A percentile compares a stretch with the other conserved stretches of the same genome.
phyloP scores from a whole-genome alignment of 2,113 vertebrate species.

The Desmodus rotundus region DNA sequence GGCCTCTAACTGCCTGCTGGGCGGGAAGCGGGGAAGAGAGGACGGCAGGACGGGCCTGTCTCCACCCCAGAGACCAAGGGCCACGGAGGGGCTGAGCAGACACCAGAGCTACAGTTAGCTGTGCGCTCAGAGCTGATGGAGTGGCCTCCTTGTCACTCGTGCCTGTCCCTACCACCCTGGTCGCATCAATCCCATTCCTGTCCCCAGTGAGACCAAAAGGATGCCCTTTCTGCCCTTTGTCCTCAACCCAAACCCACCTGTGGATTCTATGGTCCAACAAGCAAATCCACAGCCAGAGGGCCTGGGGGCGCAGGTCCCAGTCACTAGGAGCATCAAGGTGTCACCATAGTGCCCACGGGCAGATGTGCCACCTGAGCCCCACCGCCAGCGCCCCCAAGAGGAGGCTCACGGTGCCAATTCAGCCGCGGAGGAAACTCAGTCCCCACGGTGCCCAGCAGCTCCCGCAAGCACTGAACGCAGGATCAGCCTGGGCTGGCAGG shows the following conservation, averaged over 20 bases:
- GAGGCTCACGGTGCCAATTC: no score
- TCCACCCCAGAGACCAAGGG: no score
- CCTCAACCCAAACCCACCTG: not conserved
- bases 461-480: accelerated
- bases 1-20: not conserved
- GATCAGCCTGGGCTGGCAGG: accelerated
- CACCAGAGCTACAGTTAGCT: accelerated
- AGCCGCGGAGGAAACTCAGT: accelerated
- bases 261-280: accelerated
- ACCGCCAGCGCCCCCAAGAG: not conserved
- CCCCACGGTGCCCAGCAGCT: accelerated
- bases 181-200: no score
- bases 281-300: no score
- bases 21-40: no score
- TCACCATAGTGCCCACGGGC: no score
- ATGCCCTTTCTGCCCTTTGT: not conserved
- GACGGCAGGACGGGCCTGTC: not conserved
- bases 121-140: not conserved
- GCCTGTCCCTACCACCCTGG: no score
- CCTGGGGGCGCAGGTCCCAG: not conserved
- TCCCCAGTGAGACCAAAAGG: not conserved
- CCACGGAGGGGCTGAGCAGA: not conserved
- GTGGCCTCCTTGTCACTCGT: accelerated
- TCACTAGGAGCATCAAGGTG: accelerated
- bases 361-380: not conserved